Base-by-base conservation (phyloP, 2,113 vertebrate genomes). In the Onychostruthus taczanowskii region DNA sequence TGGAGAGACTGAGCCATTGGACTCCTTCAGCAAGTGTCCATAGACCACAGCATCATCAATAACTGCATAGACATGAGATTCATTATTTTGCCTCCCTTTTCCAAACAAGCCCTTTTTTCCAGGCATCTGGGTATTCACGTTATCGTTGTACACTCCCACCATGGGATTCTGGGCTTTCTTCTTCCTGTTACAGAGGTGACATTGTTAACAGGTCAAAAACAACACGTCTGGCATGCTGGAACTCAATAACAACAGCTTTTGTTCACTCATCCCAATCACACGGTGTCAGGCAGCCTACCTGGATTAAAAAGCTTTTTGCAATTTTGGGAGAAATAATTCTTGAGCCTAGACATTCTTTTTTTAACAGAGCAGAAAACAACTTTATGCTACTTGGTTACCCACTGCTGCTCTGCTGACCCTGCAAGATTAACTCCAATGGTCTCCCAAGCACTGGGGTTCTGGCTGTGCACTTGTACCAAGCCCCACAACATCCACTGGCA, bases 11-110 rank as follows among this genome's bases (percentile, higher is more conserved):
- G 21, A 84, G n/a, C 97, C 96, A 9, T 89, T 81, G 19, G 92
- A 90, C 20, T 96, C 96, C 79, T 97, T 95, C 59, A 99, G 97
- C 79, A 99, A 97, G 85, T 99, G 98, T 16, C 98, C 97, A 14
- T 99, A 99, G 20, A 98, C 97, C 98, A 98, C 97, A 20, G 96
- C 96, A 19, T 99, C 99, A 1, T 99, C 99, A 27, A 99, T 99
- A 84, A 98, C 98, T 5, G 97, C 98, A 23, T 99, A 99, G 68
- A 99, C 97, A 11, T 99, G 99, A 17, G 99, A 98, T 2, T 99
- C 99, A 1, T 98, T 99, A 39, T 98, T 97, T 7, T 98, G 97
- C 15, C 98, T 98, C 7, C 43, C 76, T 89, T 99, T 99, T 39
- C 87, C 63, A 50, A 99, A 99, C 41, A 97, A 91, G 3, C 55